phyloP scores from a whole-genome alignment of 1,140 invertebrate species.

The Apis laboriosa region DNA sequence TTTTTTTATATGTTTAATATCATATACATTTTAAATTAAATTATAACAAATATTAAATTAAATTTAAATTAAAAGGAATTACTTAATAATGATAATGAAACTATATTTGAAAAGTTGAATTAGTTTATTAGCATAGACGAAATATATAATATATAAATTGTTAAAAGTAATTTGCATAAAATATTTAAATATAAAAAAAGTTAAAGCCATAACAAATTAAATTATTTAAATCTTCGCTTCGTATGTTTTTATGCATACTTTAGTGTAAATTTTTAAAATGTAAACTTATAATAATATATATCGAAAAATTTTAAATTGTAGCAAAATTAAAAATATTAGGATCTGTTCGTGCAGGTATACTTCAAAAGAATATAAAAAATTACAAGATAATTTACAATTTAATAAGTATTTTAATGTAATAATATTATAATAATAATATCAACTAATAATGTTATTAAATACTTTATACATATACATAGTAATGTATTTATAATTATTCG shows the following conservation, averaged over 20 bases:
- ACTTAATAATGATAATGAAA: neutral
- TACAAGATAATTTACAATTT: constrained; percentile 54
- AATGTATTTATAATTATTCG: constrained; percentile 69
- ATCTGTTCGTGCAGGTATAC: constrained; percentile 12
- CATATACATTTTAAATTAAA: too few relatives aligned
- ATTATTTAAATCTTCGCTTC: neutral
- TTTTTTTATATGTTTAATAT: too few relatives aligned
- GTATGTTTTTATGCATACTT: neutral
- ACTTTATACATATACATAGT: constrained; percentile 72
- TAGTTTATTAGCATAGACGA: neutral
- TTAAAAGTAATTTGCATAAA: neutral
- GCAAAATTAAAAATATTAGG: neutral
- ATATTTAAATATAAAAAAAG: neutral
- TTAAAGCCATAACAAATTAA: neutral
- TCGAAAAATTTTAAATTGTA: neutral
- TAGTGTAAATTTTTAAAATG: neutral
- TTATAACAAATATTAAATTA: neutral
- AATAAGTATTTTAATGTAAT: constrained; percentile 60
- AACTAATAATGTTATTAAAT: constrained; percentile 73
- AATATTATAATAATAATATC: constrained; percentile 59
- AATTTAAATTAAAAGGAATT: neutral
- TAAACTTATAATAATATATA: neutral
- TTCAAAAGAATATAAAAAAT: constrained; percentile 33
- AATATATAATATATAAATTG: neutral
- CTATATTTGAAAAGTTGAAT: neutral